These are phyloP conservation scores for Seriola dumerili DNA, from an alignment of 2,113 vertebrate species.

Conservation along the genomic window DNA sequence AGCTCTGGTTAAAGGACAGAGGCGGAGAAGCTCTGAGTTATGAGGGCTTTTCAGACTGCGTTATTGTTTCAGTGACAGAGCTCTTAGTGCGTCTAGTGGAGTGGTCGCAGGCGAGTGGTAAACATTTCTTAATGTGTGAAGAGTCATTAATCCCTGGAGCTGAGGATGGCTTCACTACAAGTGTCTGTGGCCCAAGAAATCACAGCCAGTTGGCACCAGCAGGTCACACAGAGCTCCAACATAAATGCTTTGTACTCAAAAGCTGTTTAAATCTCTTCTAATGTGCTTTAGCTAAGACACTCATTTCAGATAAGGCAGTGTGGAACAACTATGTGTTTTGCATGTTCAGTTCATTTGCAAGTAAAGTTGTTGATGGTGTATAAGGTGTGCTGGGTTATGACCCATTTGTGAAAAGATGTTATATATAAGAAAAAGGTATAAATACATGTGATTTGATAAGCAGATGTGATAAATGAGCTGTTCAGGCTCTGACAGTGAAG, in stretches of 20 bases:
- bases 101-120: conserved; percentile 79
- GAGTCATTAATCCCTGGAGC: conserved; percentile 84
- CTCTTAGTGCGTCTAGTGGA: conserved; percentile 81
- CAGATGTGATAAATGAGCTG: background rate
- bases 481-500: background rate
- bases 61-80: conserved; percentile 86
- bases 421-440: background rate
- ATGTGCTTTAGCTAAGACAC: conserved; percentile 51
- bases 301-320: conserved; percentile 30
- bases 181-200: conserved; percentile 79
- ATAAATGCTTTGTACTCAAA: conserved; percentile 65
- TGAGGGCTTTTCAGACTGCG: conserved; percentile 79
- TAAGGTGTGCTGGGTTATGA: background rate
- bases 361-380: conserved; percentile 18
- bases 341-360: conserved; percentile 22
- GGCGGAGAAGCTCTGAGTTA: conserved; percentile 85
- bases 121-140: conserved; percentile 82
- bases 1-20: conserved; percentile 85
- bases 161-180: conserved; percentile 65
- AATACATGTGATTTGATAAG: background rate
- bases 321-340: conserved; percentile 2
- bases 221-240: conserved; percentile 69
- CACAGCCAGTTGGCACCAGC: conserved; percentile 79
- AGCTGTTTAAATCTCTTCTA: conserved; percentile 68
- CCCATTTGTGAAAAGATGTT: conserved; percentile 1